Conservation (phyloP, 2,888 invertebrate species). For the Graphium colonna region DNA sequence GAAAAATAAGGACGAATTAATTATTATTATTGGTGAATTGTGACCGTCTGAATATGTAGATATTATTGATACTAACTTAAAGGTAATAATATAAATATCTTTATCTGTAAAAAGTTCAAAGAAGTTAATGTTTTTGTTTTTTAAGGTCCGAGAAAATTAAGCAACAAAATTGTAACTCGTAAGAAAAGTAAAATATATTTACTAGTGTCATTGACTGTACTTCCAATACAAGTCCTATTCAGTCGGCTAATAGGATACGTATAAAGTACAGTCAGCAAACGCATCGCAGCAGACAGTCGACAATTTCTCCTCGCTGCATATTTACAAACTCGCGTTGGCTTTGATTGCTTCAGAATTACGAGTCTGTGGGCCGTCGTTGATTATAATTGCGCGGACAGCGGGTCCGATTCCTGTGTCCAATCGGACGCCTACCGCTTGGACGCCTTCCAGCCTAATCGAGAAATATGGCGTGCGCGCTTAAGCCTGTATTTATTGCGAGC, state of each 20-base stretch:
- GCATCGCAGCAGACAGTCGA: slow-evolving; percentile 34
- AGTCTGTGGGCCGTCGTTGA: slow-evolving; percentile 64
- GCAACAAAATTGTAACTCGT: too few relatives aligned
- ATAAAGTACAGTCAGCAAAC: background rate
- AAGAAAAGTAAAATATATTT: too few relatives aligned
- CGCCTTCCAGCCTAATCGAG: slow-evolving; percentile 78
- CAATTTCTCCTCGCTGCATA: slow-evolving; percentile 37
- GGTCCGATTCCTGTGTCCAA: slow-evolving; percentile 77
- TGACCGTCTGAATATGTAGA: background rate
- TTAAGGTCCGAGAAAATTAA: too few relatives aligned
- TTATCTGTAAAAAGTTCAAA: too few relatives aligned
- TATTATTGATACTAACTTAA: too few relatives aligned
- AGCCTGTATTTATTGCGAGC: slow-evolving; percentile 74
- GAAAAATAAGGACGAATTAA: too few relatives aligned
- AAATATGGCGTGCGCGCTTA: slow-evolving; percentile 76
- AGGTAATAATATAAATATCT: too few relatives aligned
- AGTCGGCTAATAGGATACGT: background rate
- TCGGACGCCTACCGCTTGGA: slow-evolving; percentile 54
- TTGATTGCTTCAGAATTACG: slow-evolving; percentile 78
- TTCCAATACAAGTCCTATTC: background rate
- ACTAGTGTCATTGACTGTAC: background rate
- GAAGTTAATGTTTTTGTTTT: too few relatives aligned
- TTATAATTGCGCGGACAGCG: slow-evolving; percentile 77
- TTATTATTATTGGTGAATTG: background rate
- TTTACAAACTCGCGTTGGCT: slow-evolving; percentile 60